A percentile compares a stretch with the other conserved stretches of the same genome.
Conservation (phyloP, 2,888 invertebrate species). For the Drosophila paramelanica region DNA sequence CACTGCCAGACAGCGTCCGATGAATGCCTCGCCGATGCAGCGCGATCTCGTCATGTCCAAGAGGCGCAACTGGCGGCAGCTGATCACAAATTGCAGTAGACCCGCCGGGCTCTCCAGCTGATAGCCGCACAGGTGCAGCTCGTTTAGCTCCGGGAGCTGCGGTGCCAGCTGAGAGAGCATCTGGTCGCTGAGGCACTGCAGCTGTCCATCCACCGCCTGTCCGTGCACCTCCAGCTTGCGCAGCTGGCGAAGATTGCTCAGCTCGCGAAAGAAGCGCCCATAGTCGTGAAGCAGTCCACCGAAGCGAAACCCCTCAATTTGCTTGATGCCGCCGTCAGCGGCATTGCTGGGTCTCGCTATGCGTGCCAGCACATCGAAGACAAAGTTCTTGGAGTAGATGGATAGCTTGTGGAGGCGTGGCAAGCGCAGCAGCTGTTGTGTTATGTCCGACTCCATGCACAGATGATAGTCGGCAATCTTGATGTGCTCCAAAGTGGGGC, state of each 20-base stretch:
- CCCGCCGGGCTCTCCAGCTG: constrained; percentile 72
- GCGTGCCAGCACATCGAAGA: constrained; percentile 75
- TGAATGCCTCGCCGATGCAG: constrained; percentile 57
- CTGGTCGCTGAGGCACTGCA: constrained; percentile 66
- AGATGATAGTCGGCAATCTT: constrained; percentile 80
- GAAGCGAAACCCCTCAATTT: constrained; percentile 74
- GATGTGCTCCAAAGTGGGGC: constrained; percentile 76
- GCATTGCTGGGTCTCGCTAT: constrained; percentile 57
- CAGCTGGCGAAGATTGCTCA: constrained; percentile 60
- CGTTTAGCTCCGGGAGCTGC: constrained; percentile 59
- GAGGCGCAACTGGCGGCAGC: constrained; percentile 66
- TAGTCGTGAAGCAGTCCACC: constrained; percentile 73
- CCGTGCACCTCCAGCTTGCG: constrained; percentile 60
- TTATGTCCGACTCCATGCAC: constrained; percentile 74
- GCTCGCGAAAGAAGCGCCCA: constrained; percentile 67
- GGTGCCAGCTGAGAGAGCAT: constrained; percentile 60
- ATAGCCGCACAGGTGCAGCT: constrained; percentile 72
- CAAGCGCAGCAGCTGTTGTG: constrained; percentile 67
- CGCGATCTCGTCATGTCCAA: constrained; percentile 64
- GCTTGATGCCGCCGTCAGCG: constrained; percentile 26
- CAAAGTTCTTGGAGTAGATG: constrained; percentile 77
- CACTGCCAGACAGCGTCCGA: constrained; percentile 60
- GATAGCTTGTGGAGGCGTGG: constrained; percentile 69
- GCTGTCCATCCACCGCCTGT: constrained; percentile 40
- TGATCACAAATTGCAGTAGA: constrained; percentile 62